These are phyloP conservation scores for Meda fulgida DNA, from an alignment of 2,797 vertebrate genomes.

Conservation along the genomic window DNA sequence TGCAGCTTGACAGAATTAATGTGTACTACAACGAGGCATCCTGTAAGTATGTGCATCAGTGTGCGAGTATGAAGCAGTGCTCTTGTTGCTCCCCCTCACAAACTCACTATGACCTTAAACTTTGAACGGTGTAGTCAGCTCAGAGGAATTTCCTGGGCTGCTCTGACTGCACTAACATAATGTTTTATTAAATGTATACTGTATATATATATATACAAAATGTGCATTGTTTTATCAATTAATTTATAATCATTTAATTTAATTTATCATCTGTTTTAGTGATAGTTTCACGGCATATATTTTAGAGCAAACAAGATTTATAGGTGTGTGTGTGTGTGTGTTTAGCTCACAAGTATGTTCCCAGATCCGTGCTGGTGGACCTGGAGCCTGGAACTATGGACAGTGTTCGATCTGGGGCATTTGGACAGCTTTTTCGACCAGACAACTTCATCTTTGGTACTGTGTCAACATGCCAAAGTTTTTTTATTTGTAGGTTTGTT, in stretches of 20 bases:
- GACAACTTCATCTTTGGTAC: constrained; percentile 91
- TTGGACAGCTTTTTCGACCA: constrained; percentile 87
- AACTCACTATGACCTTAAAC: constrained; percentile 34
- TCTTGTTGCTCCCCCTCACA: constrained; percentile 22
- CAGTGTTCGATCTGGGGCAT: constrained; percentile 85
- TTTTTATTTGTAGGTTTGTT: neutral
- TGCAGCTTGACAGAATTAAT: constrained; percentile 92
- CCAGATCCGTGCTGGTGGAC: constrained; percentile 85
- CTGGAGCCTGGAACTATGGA: constrained; percentile 91
- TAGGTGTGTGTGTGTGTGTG: constrained; percentile 36
- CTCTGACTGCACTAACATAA: neutral
- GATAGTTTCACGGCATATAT: neutral
- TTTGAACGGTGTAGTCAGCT: constrained; percentile 45
- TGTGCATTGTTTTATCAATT: neutral
- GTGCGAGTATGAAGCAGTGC: constrained; percentile 53
- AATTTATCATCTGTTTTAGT: neutral
- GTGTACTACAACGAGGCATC: constrained; percentile 95
- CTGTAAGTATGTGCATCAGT: constrained; percentile 78
- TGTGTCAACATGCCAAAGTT: neutral
- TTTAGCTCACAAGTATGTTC: constrained; percentile 87
- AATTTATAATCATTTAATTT: neutral
- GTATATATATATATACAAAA: too few species aligned
- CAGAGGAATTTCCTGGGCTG: constrained; percentile 49
- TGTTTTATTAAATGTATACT: too few species aligned
- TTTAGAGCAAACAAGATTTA: neutral